Percentiles rank a stretch among this genome's conserved stretches.
Evolutionary conservation across 1,140 invertebrate genomes (phyloP).

Genomic region (Colletes latitarsis): DNA sequence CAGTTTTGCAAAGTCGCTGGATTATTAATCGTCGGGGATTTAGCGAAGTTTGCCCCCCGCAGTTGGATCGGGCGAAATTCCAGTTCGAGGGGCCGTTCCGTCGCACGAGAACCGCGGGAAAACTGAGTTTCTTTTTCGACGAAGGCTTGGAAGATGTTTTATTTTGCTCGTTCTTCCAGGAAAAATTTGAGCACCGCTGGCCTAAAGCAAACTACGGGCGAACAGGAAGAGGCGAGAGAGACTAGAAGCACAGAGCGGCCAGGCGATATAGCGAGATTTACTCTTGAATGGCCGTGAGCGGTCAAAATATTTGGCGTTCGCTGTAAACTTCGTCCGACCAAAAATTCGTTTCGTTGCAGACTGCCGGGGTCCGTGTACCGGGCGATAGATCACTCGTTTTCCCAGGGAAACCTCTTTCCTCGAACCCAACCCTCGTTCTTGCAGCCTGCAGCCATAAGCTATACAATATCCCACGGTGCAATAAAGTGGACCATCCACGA

Average conservation of each 20-base stretch:
- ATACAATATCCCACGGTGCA: constrained; percentile 60
- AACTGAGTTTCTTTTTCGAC: too few relatives aligned
- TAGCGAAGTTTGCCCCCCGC: neutral
- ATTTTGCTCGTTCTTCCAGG: too few relatives aligned
- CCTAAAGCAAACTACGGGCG: too few relatives aligned
- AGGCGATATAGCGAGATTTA: too few relatives aligned
- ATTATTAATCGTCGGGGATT: constrained; percentile 12
- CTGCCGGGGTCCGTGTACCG: constrained; percentile 14
- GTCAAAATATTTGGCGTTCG: too few relatives aligned
- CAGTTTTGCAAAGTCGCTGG: neutral
- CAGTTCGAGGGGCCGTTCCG: neutral
- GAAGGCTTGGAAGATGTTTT: too few relatives aligned
- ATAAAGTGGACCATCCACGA: constrained; percentile 60
- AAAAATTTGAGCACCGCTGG: too few relatives aligned
- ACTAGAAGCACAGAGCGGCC: too few relatives aligned
- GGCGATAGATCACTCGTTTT: constrained; percentile 58
- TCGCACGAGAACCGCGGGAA: neutral
- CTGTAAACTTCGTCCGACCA: neutral
- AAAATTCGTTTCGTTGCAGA: constrained; percentile 46
- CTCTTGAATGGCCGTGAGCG: neutral
- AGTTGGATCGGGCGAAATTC: neutral
- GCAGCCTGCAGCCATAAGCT: constrained; percentile 54
- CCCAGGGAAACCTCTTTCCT: constrained; percentile 31
- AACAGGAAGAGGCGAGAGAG: too few relatives aligned
- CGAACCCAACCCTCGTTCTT: neutral